phyloP scores from a whole-genome alignment of 2,888 invertebrate genomes.

The Onchidella celtica region DNA sequence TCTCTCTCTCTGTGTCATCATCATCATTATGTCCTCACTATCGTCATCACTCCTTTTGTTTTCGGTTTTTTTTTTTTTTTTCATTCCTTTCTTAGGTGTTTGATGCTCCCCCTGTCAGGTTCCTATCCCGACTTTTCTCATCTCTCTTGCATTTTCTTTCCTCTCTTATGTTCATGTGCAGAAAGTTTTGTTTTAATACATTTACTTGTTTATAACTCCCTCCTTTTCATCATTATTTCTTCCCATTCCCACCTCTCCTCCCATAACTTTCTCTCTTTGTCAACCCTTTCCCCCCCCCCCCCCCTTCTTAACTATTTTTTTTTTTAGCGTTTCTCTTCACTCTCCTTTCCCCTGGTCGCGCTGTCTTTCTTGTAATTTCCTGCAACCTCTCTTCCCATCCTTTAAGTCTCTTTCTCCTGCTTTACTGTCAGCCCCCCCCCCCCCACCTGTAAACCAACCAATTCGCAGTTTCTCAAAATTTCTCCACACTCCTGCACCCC shows the following conservation, averaged over 20 bases:
- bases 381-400: background rate
- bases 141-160: background rate
- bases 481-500: background rate
- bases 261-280: too few relatives aligned
- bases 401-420: background rate
- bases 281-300: too few relatives aligned
- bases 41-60: background rate
- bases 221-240: too few relatives aligned
- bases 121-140: background rate
- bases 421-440: background rate
- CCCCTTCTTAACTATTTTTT: too few relatives aligned
- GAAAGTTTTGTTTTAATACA: too few relatives aligned
- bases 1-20: background rate
- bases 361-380: background rate
- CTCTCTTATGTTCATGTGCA: too few relatives aligned
- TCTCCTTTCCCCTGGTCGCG: too few relatives aligned
- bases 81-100: conserved; percentile 6
- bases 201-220: too few relatives aligned
- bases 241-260: too few relatives aligned
- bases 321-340: background rate
- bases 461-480: background rate
- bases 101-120: background rate
- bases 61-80: background rate
- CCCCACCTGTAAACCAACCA: background rate
- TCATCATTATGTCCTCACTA: background rate